A percentile compares a stretch with the other conserved stretches of the same genome.
Evolutionary conservation across 2,888 invertebrate genomes (phyloP).

Genomic region (Saturnia pavonia): DNA sequence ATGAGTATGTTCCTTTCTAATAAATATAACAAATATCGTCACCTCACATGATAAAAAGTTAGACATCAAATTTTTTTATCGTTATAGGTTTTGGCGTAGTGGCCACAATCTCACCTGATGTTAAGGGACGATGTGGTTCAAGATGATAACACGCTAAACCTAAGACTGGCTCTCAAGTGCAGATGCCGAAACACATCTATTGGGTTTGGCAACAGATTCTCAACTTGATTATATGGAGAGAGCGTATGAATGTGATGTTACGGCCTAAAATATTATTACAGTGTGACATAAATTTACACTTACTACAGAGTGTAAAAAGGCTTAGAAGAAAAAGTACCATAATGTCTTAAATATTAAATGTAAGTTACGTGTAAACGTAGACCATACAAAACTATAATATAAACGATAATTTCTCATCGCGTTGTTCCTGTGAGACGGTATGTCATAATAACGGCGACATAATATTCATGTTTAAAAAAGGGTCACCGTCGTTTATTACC

Average conservation of each 20-base stretch:
- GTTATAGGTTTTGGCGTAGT: no score
- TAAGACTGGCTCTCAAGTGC: no score
- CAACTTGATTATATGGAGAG: neutral
- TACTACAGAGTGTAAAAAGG: neutral
- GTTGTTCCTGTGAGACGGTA: neutral
- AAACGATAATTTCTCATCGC: conserved; percentile 2
- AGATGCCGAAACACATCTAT: no score
- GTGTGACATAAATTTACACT: neutral
- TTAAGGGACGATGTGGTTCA: no score
- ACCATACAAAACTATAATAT: no score
- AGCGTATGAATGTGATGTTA: neutral
- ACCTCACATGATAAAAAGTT: neutral
- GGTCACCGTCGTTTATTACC: neutral
- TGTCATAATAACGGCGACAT: neutral
- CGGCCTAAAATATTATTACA: neutral
- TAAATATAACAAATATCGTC: no score
- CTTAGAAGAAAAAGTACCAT: neutral
- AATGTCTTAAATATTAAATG: neutral
- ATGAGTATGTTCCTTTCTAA: no score
- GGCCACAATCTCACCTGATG: no score
- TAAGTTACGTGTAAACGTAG: neutral
- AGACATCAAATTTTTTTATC: neutral
- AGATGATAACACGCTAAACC: no score
- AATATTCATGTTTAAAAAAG: conserved; percentile 5
- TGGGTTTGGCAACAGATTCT: no score